phyloP scores from a whole-genome alignment of 2,888 invertebrate species.

The Eubasilissa splendida region DNA sequence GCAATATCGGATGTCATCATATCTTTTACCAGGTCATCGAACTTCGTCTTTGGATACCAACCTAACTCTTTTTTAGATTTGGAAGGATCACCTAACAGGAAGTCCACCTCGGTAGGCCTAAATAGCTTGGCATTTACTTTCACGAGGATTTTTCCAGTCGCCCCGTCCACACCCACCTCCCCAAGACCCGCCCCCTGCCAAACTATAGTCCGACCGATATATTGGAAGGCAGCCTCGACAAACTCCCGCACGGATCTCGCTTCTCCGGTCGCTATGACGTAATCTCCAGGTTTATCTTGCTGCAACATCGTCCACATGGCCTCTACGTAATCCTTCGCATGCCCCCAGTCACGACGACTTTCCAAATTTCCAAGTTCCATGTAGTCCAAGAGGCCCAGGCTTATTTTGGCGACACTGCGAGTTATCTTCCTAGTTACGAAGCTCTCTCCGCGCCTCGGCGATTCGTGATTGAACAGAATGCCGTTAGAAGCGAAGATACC shows the following conservation, averaged over 20 bases:
- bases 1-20: conserved; percentile 95
- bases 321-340: conserved; percentile 96
- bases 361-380: conserved; percentile 96
- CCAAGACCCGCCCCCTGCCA: conserved; percentile 91
- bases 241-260: conserved; percentile 97
- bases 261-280: conserved; percentile 97
- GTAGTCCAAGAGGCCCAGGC: conserved; percentile 86
- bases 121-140: conserved; percentile 95
- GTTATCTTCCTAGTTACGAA: conserved; percentile 99
- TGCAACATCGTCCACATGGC: conserved; percentile 99
- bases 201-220: conserved; percentile 83
- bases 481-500: conserved; percentile 97
- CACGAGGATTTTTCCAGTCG: conserved; percentile 83
- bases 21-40: conserved; percentile 88
- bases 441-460: conserved; percentile 95
- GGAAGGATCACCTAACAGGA: conserved; percentile 90
- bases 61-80: conserved; percentile 91
- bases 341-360: conserved; percentile 99
- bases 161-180: conserved; percentile 82
- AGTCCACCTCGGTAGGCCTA: conserved; percentile 97
- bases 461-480: conserved; percentile 96
- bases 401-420: conserved; percentile 96
- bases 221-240: conserved; percentile 90
- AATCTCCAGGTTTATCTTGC: conserved; percentile 91
- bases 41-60: conserved; percentile 90